Evolutionary conservation across 2,113 vertebrate species (phyloP).

Genomic region (Fukomys damarensis): DNA sequence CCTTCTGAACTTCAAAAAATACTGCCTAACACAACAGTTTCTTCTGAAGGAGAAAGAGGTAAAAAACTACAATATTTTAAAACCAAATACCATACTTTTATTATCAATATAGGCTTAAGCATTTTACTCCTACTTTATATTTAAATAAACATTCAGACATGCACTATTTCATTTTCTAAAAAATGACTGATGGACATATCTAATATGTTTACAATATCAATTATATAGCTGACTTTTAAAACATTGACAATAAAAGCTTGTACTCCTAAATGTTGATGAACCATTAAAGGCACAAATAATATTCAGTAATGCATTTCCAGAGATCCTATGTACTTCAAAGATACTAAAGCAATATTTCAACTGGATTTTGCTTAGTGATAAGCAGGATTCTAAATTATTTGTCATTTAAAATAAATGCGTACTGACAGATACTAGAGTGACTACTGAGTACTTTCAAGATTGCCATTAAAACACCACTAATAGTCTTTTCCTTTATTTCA

Average conservation of each 20-base stretch:
- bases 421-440: background rate
- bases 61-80: slow-evolving; percentile 16
- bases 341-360: background rate
- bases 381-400: slow-evolving; percentile 10
- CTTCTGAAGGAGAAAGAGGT: background rate
- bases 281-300: slow-evolving; percentile 12
- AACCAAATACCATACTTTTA: background rate
- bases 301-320: slow-evolving; percentile 27
- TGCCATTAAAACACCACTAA: slow-evolving; percentile 23
- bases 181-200: background rate
- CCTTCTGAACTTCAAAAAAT: background rate
- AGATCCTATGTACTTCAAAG: background rate
- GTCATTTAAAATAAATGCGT: slow-evolving; percentile 38
- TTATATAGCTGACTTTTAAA: slow-evolving; percentile 50
- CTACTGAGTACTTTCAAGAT: slow-evolving; percentile 40
- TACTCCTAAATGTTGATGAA: slow-evolving; percentile 19
- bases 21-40: background rate
- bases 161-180: background rate
- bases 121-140: background rate
- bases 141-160: background rate
- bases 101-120: background rate
- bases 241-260: slow-evolving; percentile 22
- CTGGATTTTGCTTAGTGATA: slow-evolving; percentile 37
- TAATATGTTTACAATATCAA: background rate
- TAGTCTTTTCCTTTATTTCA: background rate